These are phyloP conservation scores for Helleia helle DNA, from an alignment of 2,888 invertebrate species.

Conservation along the genomic window DNA sequence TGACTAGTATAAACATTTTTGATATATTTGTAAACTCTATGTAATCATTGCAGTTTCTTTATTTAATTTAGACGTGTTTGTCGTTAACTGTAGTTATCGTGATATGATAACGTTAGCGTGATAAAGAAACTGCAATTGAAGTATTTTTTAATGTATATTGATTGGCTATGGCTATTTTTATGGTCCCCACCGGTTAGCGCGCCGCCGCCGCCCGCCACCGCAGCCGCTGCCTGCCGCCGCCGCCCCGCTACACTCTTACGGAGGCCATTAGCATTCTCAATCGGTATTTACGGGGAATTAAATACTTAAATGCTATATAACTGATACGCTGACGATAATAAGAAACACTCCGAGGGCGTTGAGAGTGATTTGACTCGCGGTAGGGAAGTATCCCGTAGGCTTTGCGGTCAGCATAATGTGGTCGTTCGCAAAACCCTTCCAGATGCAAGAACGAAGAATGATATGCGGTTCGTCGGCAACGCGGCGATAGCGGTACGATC, in stretches of 20 bases:
- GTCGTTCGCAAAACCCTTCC: conserved; percentile 72
- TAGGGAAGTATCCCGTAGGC: conserved; percentile 61
- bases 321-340: conserved; percentile 18
- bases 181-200: conserved; percentile 70
- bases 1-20: conserved; percentile 49
- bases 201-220: conserved; percentile 45
- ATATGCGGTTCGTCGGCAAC: conserved; percentile 14
- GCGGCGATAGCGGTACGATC: conserved; percentile 29
- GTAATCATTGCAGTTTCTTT: conserved; percentile 73
- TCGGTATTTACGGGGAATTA: conserved; percentile 74
- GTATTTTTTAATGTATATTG: conserved; percentile 63
- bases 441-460: conserved; percentile 61
- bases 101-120: background rate
- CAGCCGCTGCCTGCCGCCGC: conserved; percentile 48
- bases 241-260: conserved; percentile 57
- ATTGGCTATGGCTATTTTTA: conserved; percentile 74
- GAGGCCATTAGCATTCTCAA: conserved; percentile 69
- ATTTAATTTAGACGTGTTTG: conserved; percentile 16
- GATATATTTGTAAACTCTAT: conserved; percentile 38
- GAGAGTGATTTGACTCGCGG: conserved; percentile 62
- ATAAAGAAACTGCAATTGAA: conserved; percentile 65
- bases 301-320: conserved; percentile 65
- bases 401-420: conserved; percentile 71
- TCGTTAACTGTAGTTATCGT: conserved; percentile 23
- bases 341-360: conserved; percentile 34